phyloP scores from a whole-genome alignment of 2,888 invertebrate species.

The Steromphala cineraria region DNA sequence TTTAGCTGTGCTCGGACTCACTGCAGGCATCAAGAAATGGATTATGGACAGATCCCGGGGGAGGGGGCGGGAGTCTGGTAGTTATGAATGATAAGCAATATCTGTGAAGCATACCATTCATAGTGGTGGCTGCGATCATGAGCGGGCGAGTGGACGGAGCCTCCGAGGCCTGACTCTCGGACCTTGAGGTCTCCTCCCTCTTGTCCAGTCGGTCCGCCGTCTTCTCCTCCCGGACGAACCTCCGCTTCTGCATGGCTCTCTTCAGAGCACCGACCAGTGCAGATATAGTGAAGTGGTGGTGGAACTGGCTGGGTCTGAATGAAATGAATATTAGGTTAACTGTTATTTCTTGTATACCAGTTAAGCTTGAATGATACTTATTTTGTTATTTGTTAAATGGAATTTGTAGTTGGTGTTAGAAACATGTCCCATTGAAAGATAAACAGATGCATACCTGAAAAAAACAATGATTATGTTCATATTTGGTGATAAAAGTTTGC shows the following conservation, averaged over 20 bases:
- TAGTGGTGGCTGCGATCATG: conserved; percentile 21
- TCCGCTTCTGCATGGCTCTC: conserved; percentile 64
- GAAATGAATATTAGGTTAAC: no score
- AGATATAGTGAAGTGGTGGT: conserved; percentile 68
- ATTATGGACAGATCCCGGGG: no score
- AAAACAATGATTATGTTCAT: no score
- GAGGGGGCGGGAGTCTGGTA: no score
- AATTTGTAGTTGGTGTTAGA: neutral
- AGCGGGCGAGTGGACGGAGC: conserved; percentile 46
- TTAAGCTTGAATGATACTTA: no score
- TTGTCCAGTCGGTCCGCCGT: conserved; percentile 56
- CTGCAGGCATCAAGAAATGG: conserved; percentile 29
- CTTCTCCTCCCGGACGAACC: conserved; percentile 63
- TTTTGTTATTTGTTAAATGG: no score
- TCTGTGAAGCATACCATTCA: neutral
- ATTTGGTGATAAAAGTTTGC: no score
- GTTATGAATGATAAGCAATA: no score
- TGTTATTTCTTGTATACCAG: no score
- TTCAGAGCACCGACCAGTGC: conserved; percentile 67
- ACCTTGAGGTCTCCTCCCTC: conserved; percentile 64
- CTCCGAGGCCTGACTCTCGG: conserved; percentile 71
- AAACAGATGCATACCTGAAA: no score
- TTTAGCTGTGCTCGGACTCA: conserved; percentile 44
- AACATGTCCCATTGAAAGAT: neutral
- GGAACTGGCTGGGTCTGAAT: conserved; percentile 64